These are phyloP conservation scores for Tribolium madens DNA, from an alignment of 1,140 invertebrate species.

Conservation along the genomic window DNA sequence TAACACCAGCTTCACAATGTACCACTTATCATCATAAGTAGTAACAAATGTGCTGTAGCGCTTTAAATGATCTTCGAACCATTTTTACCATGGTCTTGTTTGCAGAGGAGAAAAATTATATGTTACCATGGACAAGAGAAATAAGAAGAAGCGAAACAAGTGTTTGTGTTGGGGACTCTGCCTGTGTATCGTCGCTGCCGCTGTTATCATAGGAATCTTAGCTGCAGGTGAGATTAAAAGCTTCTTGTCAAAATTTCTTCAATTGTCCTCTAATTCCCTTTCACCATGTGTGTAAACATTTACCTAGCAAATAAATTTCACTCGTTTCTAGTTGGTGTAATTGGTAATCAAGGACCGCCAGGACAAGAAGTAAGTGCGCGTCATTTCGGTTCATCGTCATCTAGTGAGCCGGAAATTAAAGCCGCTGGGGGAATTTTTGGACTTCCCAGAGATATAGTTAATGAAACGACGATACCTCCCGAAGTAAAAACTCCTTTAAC, in stretches of 20 bases:
- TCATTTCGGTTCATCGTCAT: conserved; percentile 55
- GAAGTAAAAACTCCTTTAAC: conserved; percentile 55
- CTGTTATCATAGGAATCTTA: conserved; percentile 78
- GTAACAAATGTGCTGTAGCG: background rate
- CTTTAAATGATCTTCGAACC: background rate
- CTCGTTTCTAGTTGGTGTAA: conserved; percentile 67
- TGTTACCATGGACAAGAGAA: conserved; percentile 82
- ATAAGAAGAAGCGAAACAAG: conserved; percentile 75
- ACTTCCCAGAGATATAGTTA: conserved; percentile 17
- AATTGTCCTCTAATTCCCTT: too few species aligned
- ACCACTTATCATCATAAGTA: conserved; percentile 8
- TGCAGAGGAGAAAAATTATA: conserved; percentile 85
- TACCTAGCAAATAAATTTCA: too few species aligned
- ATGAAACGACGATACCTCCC: conserved; percentile 25
- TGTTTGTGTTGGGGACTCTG: conserved; percentile 76
- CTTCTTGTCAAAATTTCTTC: too few species aligned
- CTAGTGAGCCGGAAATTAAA: conserved; percentile 52
- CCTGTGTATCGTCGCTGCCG: conserved; percentile 72
- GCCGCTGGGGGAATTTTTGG: conserved; percentile 56
- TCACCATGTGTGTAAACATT: too few species aligned
- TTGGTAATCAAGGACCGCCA: conserved; percentile 68
- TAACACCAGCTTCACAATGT: background rate
- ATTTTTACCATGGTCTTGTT: conserved; percentile 59
- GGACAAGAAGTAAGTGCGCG: conserved; percentile 60
- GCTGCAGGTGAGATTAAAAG: conserved; percentile 74